phyloP scores from a whole-genome alignment of 2,113 vertebrate genomes.

The Oncorhynchus keta region DNA sequence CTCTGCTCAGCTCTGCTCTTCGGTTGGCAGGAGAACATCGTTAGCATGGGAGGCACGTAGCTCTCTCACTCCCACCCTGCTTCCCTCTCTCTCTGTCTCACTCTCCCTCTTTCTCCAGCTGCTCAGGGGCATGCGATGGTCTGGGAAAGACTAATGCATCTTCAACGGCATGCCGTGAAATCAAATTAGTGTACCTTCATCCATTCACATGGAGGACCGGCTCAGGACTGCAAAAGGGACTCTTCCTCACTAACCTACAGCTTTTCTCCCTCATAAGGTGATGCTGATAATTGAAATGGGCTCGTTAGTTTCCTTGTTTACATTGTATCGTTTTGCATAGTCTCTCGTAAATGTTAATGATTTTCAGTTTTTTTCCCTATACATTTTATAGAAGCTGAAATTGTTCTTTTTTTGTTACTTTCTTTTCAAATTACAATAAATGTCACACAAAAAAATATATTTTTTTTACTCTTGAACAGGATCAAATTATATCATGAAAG shows the following conservation, averaged over 20 bases:
- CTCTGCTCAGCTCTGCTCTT: constrained; percentile 18
- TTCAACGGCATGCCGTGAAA: constrained; percentile 75
- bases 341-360: no score
- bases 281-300: constrained; percentile 15
- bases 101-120: constrained; percentile 48
- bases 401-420: neutral
- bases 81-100: neutral
- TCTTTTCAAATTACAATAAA: neutral
- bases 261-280: constrained; percentile 30
- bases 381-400: no score
- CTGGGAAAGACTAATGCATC: constrained; percentile 77
- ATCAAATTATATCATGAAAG: constrained; percentile 45
- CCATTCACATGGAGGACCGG: constrained; percentile 60
- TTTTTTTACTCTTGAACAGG: neutral
- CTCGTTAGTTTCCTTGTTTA: no score
- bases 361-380: neutral
- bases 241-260: constrained; percentile 60
- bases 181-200: constrained; percentile 91
- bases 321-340: no score
- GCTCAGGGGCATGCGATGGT: constrained; percentile 69
- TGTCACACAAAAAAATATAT: constrained; percentile 15
- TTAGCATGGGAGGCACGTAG: constrained; percentile 72
- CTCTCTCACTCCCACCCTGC: constrained; percentile 31
- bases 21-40: constrained; percentile 52
- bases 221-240: constrained; percentile 48